Conservation (phyloP, 2,797 vertebrate genomes). For the Arremon aurantiirostris region DNA sequence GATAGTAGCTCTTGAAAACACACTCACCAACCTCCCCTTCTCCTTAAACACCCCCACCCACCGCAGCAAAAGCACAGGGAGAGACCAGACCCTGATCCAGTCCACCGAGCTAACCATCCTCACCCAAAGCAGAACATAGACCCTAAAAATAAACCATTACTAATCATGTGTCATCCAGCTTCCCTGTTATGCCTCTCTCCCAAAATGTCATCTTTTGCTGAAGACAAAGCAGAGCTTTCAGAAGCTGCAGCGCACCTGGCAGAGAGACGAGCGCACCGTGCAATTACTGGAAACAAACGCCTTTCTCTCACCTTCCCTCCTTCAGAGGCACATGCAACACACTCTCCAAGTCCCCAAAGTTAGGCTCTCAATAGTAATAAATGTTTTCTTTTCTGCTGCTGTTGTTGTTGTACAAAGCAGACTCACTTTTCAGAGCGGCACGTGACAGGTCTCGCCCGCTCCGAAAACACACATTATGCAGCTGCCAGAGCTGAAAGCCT, state of each 20-base stretch:
- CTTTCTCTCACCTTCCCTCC: constrained; percentile 28
- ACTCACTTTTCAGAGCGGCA: constrained; percentile 15
- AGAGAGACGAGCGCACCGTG: background rate
- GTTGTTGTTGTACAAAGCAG: constrained; percentile 30
- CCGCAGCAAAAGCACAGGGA: background rate
- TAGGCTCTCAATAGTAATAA: background rate
- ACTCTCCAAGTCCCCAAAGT: constrained; percentile 9
- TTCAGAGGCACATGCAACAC: background rate
- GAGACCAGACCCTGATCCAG: background rate
- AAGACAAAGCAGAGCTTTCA: constrained; percentile 52
- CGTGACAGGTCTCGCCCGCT: background rate
- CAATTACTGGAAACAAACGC: constrained; percentile 40
- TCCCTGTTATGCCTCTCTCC: background rate
- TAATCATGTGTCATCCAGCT: constrained; percentile 27
- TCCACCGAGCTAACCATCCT: background rate
- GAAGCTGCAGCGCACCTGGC: constrained; percentile 37
- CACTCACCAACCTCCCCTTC: background rate
- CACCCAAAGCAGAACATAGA: background rate
- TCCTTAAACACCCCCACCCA: background rate
- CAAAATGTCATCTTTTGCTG: constrained; percentile 35
- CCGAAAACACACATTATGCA: constrained; percentile 13
- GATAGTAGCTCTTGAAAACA: background rate
- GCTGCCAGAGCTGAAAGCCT: constrained; percentile 37
- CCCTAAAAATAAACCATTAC: constrained; percentile 33
- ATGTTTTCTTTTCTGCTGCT: constrained; percentile 33